phyloP scores from a whole-genome alignment of 2,113 vertebrate species.

The Piaya cayana region DNA sequence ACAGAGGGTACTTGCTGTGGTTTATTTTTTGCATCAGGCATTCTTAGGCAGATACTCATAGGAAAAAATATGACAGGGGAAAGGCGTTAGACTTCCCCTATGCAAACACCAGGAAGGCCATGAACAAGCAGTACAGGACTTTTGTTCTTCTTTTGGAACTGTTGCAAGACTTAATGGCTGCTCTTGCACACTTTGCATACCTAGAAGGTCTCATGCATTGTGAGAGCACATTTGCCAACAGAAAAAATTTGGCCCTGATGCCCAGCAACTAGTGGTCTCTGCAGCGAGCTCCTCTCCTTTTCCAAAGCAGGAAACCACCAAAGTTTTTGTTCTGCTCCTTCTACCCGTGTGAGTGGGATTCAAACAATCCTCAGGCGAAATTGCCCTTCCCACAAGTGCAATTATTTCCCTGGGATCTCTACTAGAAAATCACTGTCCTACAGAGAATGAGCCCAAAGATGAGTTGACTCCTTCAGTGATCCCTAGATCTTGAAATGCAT shows the following conservation, averaged over 20 bases:
- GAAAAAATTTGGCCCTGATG: background rate
- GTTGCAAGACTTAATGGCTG: background rate
- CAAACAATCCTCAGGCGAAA: background rate
- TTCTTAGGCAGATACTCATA: constrained; percentile 52
- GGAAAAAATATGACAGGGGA: constrained; percentile 48
- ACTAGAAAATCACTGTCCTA: background rate
- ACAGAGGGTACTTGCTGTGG: background rate
- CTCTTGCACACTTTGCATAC: background rate
- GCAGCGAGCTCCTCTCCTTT: background rate
- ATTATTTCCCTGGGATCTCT: background rate
- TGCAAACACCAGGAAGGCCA: background rate
- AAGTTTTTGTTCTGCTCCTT: background rate
- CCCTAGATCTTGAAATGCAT: background rate
- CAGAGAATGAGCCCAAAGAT: background rate
- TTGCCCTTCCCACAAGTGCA: background rate
- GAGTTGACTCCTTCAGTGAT: background rate
- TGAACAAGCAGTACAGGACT: background rate
- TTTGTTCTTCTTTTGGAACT: constrained; percentile 27
- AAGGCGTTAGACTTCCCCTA: background rate
- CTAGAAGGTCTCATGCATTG: background rate
- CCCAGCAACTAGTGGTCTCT: background rate
- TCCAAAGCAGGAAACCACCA: background rate
- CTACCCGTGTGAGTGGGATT: background rate
- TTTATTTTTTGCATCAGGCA: constrained; percentile 61
- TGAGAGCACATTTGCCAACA: background rate